Percentiles rank a stretch among this genome's conserved stretches.
Conservation (phyloP, 2,888 invertebrate genomes). For the Polyploca ridens region DNA sequence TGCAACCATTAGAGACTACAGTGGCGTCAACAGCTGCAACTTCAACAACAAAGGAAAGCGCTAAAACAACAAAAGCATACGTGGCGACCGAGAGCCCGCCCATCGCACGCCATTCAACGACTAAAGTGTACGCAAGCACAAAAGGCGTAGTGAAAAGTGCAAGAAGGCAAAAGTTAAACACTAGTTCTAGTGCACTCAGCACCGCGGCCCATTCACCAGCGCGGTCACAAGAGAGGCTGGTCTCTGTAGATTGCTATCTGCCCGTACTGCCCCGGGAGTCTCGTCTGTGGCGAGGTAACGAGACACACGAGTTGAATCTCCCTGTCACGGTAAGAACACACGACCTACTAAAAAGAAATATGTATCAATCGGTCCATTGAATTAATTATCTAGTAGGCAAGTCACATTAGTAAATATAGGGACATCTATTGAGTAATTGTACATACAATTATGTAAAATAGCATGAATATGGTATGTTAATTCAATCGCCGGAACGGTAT, state of each 20-base stretch:
- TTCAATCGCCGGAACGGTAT: not conserved
- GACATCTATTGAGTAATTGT: too few species aligned
- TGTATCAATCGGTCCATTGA: too few species aligned
- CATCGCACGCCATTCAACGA: constrained; percentile 59
- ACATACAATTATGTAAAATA: too few species aligned
- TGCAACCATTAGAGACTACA: constrained; percentile 62
- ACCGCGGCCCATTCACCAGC: constrained; percentile 67
- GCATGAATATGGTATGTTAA: too few species aligned
- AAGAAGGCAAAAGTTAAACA: constrained; percentile 75
- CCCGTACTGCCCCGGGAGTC: constrained; percentile 87
- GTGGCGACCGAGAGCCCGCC: constrained; percentile 61
- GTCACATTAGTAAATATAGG: too few species aligned
- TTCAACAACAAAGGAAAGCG: constrained; percentile 68
- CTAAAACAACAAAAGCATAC: constrained; percentile 69
- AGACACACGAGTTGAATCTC: constrained; percentile 88
- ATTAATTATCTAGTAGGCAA: too few species aligned
- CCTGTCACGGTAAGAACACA: constrained; percentile 85
- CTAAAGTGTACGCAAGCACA: constrained; percentile 66
- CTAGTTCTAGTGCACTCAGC: constrained; percentile 66
- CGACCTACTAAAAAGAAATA: too few species aligned
- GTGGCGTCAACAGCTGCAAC: constrained; percentile 57
- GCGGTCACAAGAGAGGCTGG: constrained; percentile 86
- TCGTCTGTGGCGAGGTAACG: constrained; percentile 88
- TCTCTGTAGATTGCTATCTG: constrained; percentile 87
- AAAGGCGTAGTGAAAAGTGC: constrained; percentile 72